A percentile compares a stretch with the other conserved stretches of the same genome.
phyloP scores from a whole-genome alignment of 2,113 vertebrate species.

The Bos indicus region DNA sequence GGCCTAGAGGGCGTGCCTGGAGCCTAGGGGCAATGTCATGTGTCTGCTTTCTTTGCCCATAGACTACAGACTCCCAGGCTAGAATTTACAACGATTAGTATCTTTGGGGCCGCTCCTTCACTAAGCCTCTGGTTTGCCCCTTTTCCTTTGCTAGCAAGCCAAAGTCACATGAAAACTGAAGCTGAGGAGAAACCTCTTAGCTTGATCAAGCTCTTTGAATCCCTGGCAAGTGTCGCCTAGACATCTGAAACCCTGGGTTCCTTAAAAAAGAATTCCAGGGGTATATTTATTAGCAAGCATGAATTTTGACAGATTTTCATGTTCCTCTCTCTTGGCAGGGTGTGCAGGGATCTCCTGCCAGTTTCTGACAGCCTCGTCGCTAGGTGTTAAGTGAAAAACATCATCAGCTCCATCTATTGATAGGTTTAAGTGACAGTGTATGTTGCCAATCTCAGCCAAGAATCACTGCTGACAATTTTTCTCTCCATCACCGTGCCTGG shows the following conservation, averaged over 20 bases:
- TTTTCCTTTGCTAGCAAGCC: background rate
- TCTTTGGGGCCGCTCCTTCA: background rate
- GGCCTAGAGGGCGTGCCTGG: background rate
- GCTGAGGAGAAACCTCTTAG: background rate
- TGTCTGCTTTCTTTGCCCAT: background rate
- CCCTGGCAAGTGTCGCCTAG: constrained; percentile 31
- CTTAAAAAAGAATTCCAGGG: constrained; percentile 67
- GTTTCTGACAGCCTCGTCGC: constrained; percentile 67
- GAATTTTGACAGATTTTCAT: constrained; percentile 69
- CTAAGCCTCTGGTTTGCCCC: background rate
- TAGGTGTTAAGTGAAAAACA: constrained; percentile 75
- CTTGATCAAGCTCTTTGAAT: background rate
- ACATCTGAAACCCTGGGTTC: constrained; percentile 40
- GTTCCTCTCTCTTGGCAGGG: constrained; percentile 68
- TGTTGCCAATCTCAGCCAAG: constrained; percentile 68
- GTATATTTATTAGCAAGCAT: constrained; percentile 72
- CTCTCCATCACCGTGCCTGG: background rate
- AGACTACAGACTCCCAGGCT: background rate
- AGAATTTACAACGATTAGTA: background rate
- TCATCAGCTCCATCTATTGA: constrained; percentile 66
- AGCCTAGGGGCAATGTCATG: too few relatives aligned
- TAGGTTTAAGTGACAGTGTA: constrained; percentile 68
- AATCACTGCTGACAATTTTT: constrained; percentile 64
- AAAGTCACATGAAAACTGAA: background rate
- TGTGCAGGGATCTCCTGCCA: constrained; percentile 62